These are phyloP conservation scores for Anabacerthia variegaticeps DNA, from an alignment of 2,797 vertebrate species.

Conservation along the genomic window DNA sequence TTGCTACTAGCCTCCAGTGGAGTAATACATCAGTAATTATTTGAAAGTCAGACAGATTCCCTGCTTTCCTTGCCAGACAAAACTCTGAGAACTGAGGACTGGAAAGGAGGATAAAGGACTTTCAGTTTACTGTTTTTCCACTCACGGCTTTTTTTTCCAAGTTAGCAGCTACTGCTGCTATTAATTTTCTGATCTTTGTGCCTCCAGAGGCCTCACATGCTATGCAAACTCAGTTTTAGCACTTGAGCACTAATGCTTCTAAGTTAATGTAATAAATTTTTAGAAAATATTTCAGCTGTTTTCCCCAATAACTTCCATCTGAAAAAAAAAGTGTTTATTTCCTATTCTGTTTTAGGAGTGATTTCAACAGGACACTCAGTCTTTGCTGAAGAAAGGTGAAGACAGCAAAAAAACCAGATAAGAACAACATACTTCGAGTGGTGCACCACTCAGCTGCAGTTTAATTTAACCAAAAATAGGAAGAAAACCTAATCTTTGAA, in stretches of 20 bases:
- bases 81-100: constrained; percentile 51
- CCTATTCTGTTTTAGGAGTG: neutral
- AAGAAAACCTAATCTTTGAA: constrained; percentile 1
- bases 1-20: constrained; percentile 29
- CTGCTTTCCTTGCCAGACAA: constrained; percentile 61
- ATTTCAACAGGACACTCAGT: neutral
- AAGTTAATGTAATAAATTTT: neutral
- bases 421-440: neutral
- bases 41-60: constrained; percentile 61
- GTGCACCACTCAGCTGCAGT: neutral
- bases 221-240: neutral
- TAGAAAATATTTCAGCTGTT: neutral
- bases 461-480: neutral
- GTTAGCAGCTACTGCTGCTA: constrained; percentile 39
- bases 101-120: constrained; percentile 55
- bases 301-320: neutral
- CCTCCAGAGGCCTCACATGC: neutral
- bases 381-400: neutral
- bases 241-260: neutral
- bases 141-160: constrained; percentile 6
- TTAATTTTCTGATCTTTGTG: constrained; percentile 1
- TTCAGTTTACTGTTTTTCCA: constrained; percentile 58
- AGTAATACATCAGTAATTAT: constrained; percentile 59
- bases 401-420: neutral
- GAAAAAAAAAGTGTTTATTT: neutral